A percentile compares a stretch with the other conserved stretches of the same genome.
These are phyloP conservation scores for Euura lappo DNA, from an alignment of 1,140 invertebrate genomes.

Conservation along the genomic window DNA sequence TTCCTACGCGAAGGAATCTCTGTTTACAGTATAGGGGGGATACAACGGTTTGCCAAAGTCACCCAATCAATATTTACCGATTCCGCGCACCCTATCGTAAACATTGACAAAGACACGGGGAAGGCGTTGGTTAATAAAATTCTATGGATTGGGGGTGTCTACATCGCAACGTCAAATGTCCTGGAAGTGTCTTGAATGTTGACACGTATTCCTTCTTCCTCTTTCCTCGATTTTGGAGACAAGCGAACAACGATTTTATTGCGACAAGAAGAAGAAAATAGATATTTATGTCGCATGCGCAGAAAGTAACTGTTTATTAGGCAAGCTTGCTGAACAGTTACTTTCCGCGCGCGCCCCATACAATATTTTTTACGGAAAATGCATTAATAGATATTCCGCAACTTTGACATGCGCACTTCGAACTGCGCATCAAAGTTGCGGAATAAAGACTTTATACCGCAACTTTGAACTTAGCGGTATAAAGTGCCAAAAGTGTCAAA, in stretches of 20 bases:
- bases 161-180: not conserved
- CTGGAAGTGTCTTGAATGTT: not conserved
- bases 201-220: not conserved
- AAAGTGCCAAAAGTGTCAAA: too few species aligned
- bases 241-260: not conserved
- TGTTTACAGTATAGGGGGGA: not conserved
- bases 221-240: not conserved
- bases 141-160: not conserved
- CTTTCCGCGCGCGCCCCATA: too few species aligned
- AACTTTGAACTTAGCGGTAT: too few species aligned
- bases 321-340: too few species aligned
- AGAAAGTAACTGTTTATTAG: too few species aligned
- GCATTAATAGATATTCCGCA: too few species aligned
- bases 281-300: too few species aligned
- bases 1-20: not conserved
- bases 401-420: too few species aligned
- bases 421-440: too few species aligned
- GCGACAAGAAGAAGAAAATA: not conserved
- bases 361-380: too few species aligned
- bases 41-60: constrained; percentile 3
- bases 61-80: constrained; percentile 1
- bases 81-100: not conserved
- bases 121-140: constrained; percentile 5
- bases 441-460: too few species aligned
- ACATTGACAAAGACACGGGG: constrained; percentile 4